Evolutionary conservation across 2,113 vertebrate species (phyloP).

Genomic region (Paradisaea rubra): DNA sequence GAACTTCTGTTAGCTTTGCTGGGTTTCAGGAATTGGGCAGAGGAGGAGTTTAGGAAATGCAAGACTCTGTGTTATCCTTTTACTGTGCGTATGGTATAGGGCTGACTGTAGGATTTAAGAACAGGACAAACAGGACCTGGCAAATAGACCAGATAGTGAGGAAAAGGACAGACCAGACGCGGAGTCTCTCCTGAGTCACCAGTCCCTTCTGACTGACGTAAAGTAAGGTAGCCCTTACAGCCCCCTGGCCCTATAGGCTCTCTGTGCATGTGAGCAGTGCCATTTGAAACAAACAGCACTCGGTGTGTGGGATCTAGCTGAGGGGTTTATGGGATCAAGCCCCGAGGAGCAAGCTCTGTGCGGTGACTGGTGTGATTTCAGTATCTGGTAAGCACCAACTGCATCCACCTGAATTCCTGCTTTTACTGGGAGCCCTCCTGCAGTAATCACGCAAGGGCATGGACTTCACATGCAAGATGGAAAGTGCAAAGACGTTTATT

Average conservation of each 20-base stretch:
- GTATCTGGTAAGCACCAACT: neutral
- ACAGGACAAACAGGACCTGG: neutral
- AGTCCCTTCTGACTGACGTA: neutral
- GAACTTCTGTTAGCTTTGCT: neutral
- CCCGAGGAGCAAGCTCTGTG: neutral
- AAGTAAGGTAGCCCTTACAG: neutral
- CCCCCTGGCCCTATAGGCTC: fast-evolving
- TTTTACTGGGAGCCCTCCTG: neutral
- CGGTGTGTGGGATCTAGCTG: neutral
- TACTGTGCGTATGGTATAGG: neutral
- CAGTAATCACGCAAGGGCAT: too few relatives aligned
- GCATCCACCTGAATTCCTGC: neutral
- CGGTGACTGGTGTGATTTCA: neutral
- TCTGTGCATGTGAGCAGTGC: neutral
- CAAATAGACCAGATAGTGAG: neutral
- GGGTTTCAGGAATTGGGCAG: neutral
- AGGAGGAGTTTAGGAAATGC: neutral
- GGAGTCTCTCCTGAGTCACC: neutral
- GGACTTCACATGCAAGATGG: too few relatives aligned
- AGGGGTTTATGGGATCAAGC: neutral
- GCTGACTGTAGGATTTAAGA: neutral
- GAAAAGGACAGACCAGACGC: neutral
- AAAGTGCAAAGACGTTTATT: too few relatives aligned
- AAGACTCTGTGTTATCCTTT: neutral
- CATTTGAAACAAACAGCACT: neutral